Evolutionary conservation across 92 coral and sea anemone genomes (phyloP).

Genomic region (Zoanthus sansibaricus): DNA sequence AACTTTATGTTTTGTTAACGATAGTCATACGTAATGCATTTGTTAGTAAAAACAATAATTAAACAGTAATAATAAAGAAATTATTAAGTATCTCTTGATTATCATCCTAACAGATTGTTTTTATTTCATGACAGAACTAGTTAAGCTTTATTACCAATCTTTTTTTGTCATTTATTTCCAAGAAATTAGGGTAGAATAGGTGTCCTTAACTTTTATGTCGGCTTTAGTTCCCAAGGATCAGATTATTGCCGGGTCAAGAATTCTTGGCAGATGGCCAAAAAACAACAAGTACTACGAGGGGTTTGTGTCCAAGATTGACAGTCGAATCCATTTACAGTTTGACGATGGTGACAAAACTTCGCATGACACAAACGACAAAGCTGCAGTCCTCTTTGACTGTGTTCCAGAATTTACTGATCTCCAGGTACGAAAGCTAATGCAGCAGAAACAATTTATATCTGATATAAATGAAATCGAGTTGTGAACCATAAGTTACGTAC

Average conservation of each 20-base stretch:
- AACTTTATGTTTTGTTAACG: not conserved
- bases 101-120: not conserved
- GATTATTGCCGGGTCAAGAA: slow-evolving; percentile 85
- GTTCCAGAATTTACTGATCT: slow-evolving; percentile 71
- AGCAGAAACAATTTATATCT: not conserved
- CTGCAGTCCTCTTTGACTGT: slow-evolving; percentile 83
- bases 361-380: slow-evolving; percentile 81
- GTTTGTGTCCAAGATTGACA: slow-evolving; percentile 63
- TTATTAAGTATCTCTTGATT: not conserved
- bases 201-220: not conserved
- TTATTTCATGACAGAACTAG: not conserved
- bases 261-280: slow-evolving; percentile 74
- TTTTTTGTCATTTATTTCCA: not conserved
- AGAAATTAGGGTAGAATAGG: not conserved
- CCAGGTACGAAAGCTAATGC: not conserved
- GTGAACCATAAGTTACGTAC: too few relatives aligned
- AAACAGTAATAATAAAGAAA: not conserved
- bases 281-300: slow-evolving; percentile 81
- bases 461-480: too few relatives aligned
- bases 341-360: slow-evolving; percentile 61
- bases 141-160: not conserved
- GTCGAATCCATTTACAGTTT: slow-evolving; percentile 60
- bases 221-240: slow-evolving; percentile 79
- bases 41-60: too few relatives aligned
- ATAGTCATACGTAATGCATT: not conserved